Evolutionary conservation across 2,888 invertebrate species (phyloP), one percentile per base, ranked within the genome.

Genomic region (Cephus nigrinus): DNA sequence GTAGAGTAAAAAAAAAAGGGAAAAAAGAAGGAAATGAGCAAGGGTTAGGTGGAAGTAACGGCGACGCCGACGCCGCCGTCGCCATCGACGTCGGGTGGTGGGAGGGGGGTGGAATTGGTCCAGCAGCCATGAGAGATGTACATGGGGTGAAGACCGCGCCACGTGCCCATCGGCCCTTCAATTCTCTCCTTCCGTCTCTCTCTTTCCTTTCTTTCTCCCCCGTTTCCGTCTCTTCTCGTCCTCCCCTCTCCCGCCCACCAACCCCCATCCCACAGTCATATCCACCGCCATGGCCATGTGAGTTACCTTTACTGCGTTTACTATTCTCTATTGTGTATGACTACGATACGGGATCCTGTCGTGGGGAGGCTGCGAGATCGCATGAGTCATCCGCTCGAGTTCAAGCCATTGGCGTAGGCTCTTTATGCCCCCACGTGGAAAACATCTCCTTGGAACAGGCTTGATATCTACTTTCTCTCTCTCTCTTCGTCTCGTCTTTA

Each of bases 221-320:
- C 55, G 23, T 9, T 55, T 55, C 55, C 23, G 55, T 55, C 55
- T 55, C 55, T 55, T 9, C 23, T 23, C 55, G 1, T 55, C 40
- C 40, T 5, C 40, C 55, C 0, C 5, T 40, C 40, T 36, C 23
- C 15, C 31, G 3, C 12, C 71, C 23, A 5, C 12, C 74, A 35
- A 74, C 74, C 35, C 74, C n/a, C 74, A 36, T 35, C 12, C 34
- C 74, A 30, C 35, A 36, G 74, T 33, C 74, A 34, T 74, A 79
- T 80, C 77, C 82, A 81, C 77, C 76, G 73, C 78, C 80, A 79
- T 80, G 83, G 78, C 83, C 79, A 82, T 84, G 80, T 81, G 84
- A 87, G 86, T 87, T 88, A 88, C 88, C 88, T 88, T 88, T 86
- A 85, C 86, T 82, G 85, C 85, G 84, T 88, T 88, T 86, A 83